Evolutionary conservation across 2,113 vertebrate genomes (phyloP), one percentile per base, ranked within the genome.

Genomic region (Tachysurus fulvidraco): DNA sequence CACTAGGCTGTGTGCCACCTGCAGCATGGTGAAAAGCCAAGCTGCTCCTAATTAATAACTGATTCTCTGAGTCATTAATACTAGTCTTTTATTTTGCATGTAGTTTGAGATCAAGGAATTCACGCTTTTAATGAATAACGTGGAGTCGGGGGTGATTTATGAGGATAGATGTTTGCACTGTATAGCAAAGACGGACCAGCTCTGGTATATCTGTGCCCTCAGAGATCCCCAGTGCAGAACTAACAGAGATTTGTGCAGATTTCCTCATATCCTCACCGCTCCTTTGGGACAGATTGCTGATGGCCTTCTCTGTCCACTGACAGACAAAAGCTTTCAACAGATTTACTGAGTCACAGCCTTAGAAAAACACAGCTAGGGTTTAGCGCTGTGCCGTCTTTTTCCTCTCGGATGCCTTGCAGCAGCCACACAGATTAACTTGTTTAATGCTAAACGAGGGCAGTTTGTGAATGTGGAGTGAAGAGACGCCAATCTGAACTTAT

Each of bases 361-460:
- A 84, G 25, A 74, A 83, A 50, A 74, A 81, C 77, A 80, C 36
- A 23, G 57, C 78, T 52, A 73, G 67, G 59, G 62, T 59, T 71
- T 55, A 76, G 81, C 0, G 8, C 46, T 62, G 52, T 85, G 81
- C 76, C 46, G 60, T 77, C 80, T 64, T 83, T 83, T 59, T 14
- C 55, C 59, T 88, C 84, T 30, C n/a, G 69, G 64, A 80, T 52
- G 71, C 81, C 84, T 82, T 76, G 50, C 46, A 6, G 76, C 82
- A 89, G 85, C 55, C 50, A 46, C n/a, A 69, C 55, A 84, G 84
- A 86, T 90, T 81, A 76, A 77, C 87, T 86, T 62, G 81, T 88
- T 86, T 88, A 84, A 84, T 86, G 87, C n/a, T 88, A 84, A 88
- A 88, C 81, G 81, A 85, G 67, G 50, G 81, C 83, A 85, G 50